A percentile compares a stretch with the other conserved stretches of the same genome.
These are phyloP conservation scores for Scomber scombrus DNA, from an alignment of 2,113 vertebrate genomes.

Conservation along the genomic window DNA sequence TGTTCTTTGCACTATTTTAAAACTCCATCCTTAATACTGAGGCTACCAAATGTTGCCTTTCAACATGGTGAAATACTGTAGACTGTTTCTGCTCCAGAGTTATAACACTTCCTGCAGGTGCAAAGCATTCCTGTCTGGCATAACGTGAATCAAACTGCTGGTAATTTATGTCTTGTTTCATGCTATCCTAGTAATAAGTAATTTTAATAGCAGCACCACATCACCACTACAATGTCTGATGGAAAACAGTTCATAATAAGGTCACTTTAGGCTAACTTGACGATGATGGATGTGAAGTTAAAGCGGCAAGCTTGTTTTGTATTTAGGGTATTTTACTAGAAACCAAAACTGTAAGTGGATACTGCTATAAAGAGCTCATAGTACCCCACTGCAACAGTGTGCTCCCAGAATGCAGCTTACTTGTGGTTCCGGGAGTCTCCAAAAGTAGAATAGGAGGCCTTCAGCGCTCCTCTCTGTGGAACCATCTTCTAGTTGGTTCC, in stretches of 20 bases:
- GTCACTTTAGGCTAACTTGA: neutral
- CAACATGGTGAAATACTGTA: neutral
- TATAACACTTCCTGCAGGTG: slow-evolving; percentile 38
- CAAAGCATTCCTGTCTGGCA: neutral
- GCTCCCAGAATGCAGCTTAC: too few relatives aligned
- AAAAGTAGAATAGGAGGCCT: too few relatives aligned
- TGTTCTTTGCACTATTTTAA: slow-evolving; percentile 26
- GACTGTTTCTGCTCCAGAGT: neutral
- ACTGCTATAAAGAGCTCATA: neutral
- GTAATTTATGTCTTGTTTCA: slow-evolving; percentile 1
- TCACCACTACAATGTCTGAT: neutral
- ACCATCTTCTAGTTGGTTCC: too few relatives aligned
- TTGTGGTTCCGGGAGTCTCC: too few relatives aligned
- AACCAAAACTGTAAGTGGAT: slow-evolving; percentile 22
- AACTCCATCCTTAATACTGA: neutral
- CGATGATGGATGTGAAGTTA: neutral
- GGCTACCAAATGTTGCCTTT: neutral
- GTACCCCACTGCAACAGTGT: too few relatives aligned
- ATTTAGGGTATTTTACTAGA: slow-evolving; percentile 4
- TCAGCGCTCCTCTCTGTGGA: too few relatives aligned
- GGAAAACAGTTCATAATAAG: slow-evolving; percentile 8
- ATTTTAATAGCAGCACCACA: slow-evolving; percentile 6
- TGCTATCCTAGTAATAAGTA: slow-evolving; percentile 6
- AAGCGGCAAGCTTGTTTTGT: slow-evolving; percentile 2
- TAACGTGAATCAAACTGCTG: slow-evolving; percentile 14